These are phyloP conservation scores for Lepidonotus clava DNA, from an alignment of 2,888 invertebrate species.

Conservation along the genomic window DNA sequence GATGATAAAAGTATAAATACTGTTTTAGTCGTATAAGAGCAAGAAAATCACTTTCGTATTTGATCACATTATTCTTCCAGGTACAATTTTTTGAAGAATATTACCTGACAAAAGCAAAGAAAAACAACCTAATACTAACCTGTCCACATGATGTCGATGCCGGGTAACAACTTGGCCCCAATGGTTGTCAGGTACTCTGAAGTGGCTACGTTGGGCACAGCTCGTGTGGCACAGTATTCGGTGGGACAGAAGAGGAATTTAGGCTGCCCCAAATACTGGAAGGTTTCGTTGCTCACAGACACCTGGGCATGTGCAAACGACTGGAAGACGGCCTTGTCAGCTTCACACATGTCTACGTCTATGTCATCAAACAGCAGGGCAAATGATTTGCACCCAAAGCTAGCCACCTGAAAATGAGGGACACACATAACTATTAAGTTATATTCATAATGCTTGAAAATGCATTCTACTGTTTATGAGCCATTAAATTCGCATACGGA, in stretches of 20 bases:
- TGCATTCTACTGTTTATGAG: no score
- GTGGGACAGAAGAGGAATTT: conserved; percentile 96
- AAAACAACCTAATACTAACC: conserved; percentile 41
- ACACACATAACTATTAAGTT: no score
- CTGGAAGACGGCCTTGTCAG: conserved; percentile 97
- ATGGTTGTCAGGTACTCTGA: conserved; percentile 97
- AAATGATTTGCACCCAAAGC: conserved; percentile 95
- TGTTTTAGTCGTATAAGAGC: no score
- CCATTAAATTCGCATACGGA: no score
- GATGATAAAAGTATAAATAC: no score
- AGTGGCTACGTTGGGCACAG: conserved; percentile 92
- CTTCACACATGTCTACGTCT: conserved; percentile 96
- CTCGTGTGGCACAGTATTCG: conserved; percentile 97
- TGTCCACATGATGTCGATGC: conserved; percentile 96
- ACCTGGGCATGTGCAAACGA: conserved; percentile 99
- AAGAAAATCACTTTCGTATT: no score
- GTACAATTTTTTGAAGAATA: no score
- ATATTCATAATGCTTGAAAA: no score
- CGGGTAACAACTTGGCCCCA: conserved; percentile 92
- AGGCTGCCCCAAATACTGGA: conserved; percentile 93
- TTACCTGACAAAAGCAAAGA: no score
- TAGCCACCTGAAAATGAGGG: conserved; percentile 85
- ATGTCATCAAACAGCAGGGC: conserved; percentile 99
- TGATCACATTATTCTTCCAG: no score
- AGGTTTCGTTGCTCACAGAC: conserved; percentile 97